Evolutionary conservation across 2,797 vertebrate genomes (phyloP), one percentile per base, ranked within the genome.

Genomic region (Pterois miles): DNA sequence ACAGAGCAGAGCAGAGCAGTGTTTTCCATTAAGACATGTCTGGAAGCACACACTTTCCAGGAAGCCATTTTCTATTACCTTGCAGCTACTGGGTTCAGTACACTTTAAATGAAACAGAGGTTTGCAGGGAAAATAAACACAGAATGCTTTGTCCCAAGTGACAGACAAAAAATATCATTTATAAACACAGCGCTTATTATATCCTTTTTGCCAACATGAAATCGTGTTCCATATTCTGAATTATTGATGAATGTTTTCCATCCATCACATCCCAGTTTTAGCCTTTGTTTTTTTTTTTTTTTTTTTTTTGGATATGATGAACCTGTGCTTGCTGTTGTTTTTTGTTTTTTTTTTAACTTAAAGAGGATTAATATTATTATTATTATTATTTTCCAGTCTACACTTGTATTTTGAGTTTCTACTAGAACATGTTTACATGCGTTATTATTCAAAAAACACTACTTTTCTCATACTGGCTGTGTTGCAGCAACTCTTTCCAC

Each of bases 11-110:
- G 8, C 27, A 59, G 54, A 29, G 66, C 73, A 58, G 72, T 64
- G 69, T 80, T 86, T 88, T 90, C 65, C 59, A 72, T 64, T 1
- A 20, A 18, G 27, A 4, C n/a, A 3, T 11, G 5, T 67, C 57
- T 59, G 50, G 65, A 73, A 57, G 66, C 53, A 66, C n/a, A 53
- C 40, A 29, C 68, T 84, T 73, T 77, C 73, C 48, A 59, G 68
- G 76, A 74, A 77, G 59, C 31, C 3, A 8, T 23, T 31, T 14
- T 38, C 18, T 38, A 3, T 40, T 43, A 22, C 58, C 7, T 70
- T 50, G 53, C 65, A 78, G 31, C 36, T 10, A 18, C 63, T 9
- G 50, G 4, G 16, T 64, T 58, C 43, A 22, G 57, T 48, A 4
- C 23, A 14, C 16, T 48, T 29, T 23, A 2, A 29, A 54, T 60